Evolutionary conservation across 2,113 vertebrate species (phyloP), one percentile per base, ranked within the genome.

Genomic region (Chlamydotis undulata): DNA sequence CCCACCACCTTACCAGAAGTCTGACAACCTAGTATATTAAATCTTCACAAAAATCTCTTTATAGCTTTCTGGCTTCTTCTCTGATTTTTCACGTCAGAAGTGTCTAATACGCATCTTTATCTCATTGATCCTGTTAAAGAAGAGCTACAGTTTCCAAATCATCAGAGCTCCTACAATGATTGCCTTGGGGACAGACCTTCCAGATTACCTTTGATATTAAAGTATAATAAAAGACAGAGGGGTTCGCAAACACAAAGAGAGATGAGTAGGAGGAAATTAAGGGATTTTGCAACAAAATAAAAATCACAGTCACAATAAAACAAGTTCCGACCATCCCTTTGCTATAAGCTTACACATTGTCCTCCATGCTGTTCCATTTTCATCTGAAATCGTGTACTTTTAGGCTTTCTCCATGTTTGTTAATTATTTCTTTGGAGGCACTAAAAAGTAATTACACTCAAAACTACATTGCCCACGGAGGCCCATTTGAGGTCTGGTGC

Each of bases 1-100:
- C 83, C 49, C 53, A 90, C n/a, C 68, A 90, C 45, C 49, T 96
- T 81, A 95, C 88, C 82, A 91, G 82, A 96, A 94, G 57, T 61
- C 82, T 91, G 70, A 76, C 87, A 83, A 74, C 16, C 28, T 43
- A 81, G 14, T 45, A 47, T 60, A 87, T 78, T 81, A 75, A 83
- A 75, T 71, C 23, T 88, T 71, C 0, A 0, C 64, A 60, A 94
- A 37, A 90, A 88, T 81, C 21, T 85, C 71, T 82, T 85, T 56
- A 70, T 25, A 84, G 43, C 21, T 94, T 84, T 77, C 64, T 71
- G 52, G 13, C 88, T 83, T 86, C 33, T 81, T 71, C 53, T 81
- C 53, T 78, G 35, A 13, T 41, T 90, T 96, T 92, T 81, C 79
- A 74, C 87, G 90, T 80, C 75, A 70, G 37, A 88, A 86, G 5